Evolutionary conservation across 2,888 invertebrate species (phyloP).

Genomic region (Taenaris catops): DNA sequence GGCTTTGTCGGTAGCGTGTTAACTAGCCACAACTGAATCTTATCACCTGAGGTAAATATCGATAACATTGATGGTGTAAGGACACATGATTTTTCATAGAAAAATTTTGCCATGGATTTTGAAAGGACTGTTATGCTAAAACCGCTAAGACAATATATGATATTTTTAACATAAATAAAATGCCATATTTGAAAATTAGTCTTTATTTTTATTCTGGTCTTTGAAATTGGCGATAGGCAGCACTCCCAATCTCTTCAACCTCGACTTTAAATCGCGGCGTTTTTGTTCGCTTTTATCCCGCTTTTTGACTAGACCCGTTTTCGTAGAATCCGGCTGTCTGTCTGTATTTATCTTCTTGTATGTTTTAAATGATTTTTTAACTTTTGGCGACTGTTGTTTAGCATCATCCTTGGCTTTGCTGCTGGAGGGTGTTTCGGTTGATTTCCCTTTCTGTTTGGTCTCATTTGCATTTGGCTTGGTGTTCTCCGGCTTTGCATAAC

Average conservation of each 20-base stretch:
- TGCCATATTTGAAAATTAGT: too few species aligned
- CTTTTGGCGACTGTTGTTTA: not conserved
- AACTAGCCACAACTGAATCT: too few species aligned
- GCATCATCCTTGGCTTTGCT: not conserved
- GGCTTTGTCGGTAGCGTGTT: too few species aligned
- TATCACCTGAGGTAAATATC: too few species aligned
- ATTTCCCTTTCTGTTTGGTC: not conserved
- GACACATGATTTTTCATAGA: too few species aligned
- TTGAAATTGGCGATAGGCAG: constrained; percentile 39
- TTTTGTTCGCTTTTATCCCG: constrained; percentile 32
- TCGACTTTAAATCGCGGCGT: constrained; percentile 35
- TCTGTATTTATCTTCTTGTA: not conserved
- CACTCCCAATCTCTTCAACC: constrained; percentile 44
- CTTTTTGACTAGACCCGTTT: constrained; percentile 12
- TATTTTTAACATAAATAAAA: not conserved
- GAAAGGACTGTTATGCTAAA: too few species aligned
- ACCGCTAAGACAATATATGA: too few species aligned
- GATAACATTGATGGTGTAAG: too few species aligned
- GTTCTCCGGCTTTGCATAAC: not conserved
- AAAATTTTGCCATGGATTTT: too few species aligned
- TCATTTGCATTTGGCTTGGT: not conserved
- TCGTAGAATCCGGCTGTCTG: constrained; percentile 6
- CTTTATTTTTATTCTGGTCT: constrained; percentile 15
- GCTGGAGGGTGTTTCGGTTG: not conserved
- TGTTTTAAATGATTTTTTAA: not conserved